Percentiles rank a stretch among this genome's conserved stretches.
Evolutionary conservation across 30 jellyfish, hydroid and myxozoan species (phyloP).

Genomic region (Nemopilema nomurai): DNA sequence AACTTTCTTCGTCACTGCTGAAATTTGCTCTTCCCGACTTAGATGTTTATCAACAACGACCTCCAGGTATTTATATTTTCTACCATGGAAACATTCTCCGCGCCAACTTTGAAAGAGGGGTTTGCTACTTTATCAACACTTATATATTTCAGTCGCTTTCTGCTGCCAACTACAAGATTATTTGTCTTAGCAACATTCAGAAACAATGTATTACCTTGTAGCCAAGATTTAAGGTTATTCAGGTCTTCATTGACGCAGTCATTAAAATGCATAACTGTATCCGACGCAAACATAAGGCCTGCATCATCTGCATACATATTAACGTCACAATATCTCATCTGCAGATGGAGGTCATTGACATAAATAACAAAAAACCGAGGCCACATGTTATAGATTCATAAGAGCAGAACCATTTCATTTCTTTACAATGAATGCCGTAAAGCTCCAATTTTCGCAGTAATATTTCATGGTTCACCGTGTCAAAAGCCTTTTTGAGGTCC

Average conservation of each 20-base stretch:
- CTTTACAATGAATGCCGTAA: background rate
- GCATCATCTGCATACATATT: slow-evolving; percentile 10
- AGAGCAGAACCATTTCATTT: slow-evolving; percentile 12
- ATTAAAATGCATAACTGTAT: background rate
- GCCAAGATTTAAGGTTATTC: background rate
- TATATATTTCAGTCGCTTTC: slow-evolving; percentile 16
- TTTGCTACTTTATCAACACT: slow-evolving; percentile 13
- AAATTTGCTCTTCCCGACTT: no score
- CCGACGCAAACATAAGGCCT: slow-evolving; percentile 2
- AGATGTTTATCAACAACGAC: no score
- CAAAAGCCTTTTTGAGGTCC: slow-evolving; percentile 17
- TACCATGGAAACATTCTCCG: background rate
- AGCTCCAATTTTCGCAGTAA: background rate
- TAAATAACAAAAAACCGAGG: background rate
- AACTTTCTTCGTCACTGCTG: slow-evolving; percentile 9
- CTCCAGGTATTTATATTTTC: background rate
- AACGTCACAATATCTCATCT: slow-evolving; percentile 3
- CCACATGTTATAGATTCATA: background rate
- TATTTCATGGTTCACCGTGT: no score
- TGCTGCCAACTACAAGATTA: background rate
- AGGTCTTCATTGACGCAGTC: background rate
- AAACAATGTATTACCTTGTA: slow-evolving; percentile 20
- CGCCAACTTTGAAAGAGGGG: slow-evolving; percentile 7
- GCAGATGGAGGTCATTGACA: background rate
- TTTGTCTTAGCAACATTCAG: slow-evolving; percentile 8